These are phyloP conservation scores for Austrofundulus limnaeus DNA, from an alignment of 2,113 vertebrate species.

Conservation along the genomic window DNA sequence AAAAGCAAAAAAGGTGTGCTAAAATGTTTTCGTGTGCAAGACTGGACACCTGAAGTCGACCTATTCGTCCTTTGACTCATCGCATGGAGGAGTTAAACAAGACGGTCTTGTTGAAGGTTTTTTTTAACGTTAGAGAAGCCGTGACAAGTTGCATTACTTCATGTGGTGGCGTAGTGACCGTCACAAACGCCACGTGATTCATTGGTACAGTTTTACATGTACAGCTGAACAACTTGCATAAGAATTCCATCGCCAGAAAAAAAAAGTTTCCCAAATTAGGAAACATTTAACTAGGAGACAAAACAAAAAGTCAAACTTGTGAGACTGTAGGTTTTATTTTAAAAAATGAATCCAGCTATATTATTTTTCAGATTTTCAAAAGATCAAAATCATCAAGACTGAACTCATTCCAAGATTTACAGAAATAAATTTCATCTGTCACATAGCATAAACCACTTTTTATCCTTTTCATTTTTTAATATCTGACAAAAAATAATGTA, in stretches of 20 bases:
- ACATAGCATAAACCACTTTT: not conserved
- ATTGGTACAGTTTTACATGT: not conserved
- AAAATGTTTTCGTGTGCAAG: not conserved
- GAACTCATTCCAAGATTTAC: not conserved
- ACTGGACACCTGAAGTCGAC: constrained; percentile 3
- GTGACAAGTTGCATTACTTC: constrained; percentile 1
- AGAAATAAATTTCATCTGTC: not conserved
- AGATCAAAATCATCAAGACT: not conserved
- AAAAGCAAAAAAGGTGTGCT: not conserved
- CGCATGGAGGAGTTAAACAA: constrained; percentile 27
- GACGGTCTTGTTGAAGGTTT: constrained; percentile 28
- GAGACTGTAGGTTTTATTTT: constrained; percentile 28
- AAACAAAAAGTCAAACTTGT: not conserved
- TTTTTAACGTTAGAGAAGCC: constrained; percentile 16
- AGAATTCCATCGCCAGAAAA: not conserved
- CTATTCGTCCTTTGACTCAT: constrained; percentile 48
- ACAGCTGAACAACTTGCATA: not conserved
- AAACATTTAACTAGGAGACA: too few species aligned
- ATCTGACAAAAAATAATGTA: not conserved
- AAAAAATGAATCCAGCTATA: not conserved
- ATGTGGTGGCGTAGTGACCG: constrained; percentile 2
- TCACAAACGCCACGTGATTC: not conserved
- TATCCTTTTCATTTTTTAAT: not conserved
- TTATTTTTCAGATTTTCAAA: too few species aligned
- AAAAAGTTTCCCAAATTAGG: too few species aligned